Evolutionary conservation across 2,797 vertebrate species (phyloP).

Genomic region (Myioborus miniatus): DNA sequence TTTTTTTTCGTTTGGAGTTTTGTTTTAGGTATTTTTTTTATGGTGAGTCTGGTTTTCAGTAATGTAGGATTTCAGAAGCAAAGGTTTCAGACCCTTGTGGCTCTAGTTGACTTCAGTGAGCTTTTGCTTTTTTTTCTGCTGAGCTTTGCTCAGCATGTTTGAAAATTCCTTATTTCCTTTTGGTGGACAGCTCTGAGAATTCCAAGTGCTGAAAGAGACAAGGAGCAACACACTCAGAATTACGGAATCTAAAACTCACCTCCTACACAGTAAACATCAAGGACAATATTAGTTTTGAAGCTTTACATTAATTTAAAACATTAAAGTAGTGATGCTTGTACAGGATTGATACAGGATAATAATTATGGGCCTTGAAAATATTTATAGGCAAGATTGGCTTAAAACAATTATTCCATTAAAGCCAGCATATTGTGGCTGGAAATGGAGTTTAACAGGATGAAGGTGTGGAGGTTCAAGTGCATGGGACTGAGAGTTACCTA

Average conservation of each 20-base stretch:
- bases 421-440: background rate
- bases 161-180: background rate
- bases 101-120: background rate
- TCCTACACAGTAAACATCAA: background rate
- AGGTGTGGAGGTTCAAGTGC: background rate
- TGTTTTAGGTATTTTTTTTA: background rate
- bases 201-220: background rate
- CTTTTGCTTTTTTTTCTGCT: background rate
- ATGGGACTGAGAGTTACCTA: background rate
- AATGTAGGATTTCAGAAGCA: background rate
- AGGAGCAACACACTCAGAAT: background rate
- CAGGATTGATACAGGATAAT: background rate
- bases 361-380: background rate
- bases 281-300: background rate
- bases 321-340: background rate
- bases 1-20: background rate
- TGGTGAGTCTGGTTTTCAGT: background rate
- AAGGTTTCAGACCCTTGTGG: background rate
- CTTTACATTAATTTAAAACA: background rate
- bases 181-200: background rate
- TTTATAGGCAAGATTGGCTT: background rate
- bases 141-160: background rate
- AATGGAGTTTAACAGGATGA: background rate
- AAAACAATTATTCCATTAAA: background rate
- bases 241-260: background rate